Evolutionary conservation across 2,888 invertebrate genomes (phyloP), one percentile per base, ranked within the genome.

Genomic region (Apocheima hispidaria): DNA sequence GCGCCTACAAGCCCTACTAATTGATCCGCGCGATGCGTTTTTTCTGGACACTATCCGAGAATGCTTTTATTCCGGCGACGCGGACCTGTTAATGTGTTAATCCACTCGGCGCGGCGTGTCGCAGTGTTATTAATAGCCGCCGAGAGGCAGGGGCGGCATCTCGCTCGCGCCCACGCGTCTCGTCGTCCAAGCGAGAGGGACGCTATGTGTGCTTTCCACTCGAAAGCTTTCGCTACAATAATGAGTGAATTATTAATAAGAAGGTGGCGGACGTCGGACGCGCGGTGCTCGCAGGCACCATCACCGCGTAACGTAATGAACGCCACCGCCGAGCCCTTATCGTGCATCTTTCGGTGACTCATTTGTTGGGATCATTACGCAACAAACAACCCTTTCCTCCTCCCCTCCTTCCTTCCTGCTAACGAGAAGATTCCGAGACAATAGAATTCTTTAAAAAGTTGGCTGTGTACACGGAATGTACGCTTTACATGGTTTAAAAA

Each of bases 41-140:
- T 61, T 61, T 66, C 69, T 71, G 74, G 81, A 85, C 88, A 86
- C 75, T 73, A 76, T 72, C 75, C 81, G 78, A 85, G 88, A 90
- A 90, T 86, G 90, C 89, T 90, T 90, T 91, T 87, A 90, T 83
- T 73, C 82, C 72, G 84, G 83, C 87, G 87, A 82, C 84, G 71
- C 77, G 81, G 82, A 77, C 82, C 86, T 79, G 82, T 84, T 90
- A 90, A 90, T 90, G 90, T 91, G 87, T 91, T 91, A 91, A 91
- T 91, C 88, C 90, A 89, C 87, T 90, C 80, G 78, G 82, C 81
- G 83, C 84, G 83, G 75, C 84, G 82, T 84, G 89, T 88, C 82
- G 77, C 77, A 78, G 79, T 78, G 84, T 84, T 87, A 89, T 86
- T 88, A 86, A 87, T 88, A 83, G 84, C 84, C 86, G 84, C 84